Percentiles rank a stretch among this genome's conserved stretches.
Conservation (phyloP, 2,888 invertebrate species). For the Catocala fraxini region DNA sequence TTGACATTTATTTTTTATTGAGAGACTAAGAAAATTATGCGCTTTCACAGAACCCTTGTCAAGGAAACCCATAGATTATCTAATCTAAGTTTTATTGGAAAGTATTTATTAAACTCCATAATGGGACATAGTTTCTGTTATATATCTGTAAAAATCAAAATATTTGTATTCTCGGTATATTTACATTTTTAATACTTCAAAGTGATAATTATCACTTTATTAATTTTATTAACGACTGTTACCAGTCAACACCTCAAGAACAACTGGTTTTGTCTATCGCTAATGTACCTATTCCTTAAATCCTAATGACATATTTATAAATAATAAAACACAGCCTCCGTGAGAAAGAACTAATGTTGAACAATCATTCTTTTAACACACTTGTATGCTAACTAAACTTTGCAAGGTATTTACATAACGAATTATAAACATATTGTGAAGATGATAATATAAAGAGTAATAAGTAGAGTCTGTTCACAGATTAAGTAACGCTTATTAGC, state of each 20-base stretch:
- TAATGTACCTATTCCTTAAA: conserved; percentile 46
- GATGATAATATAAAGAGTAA: conserved; percentile 30
- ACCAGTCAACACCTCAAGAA: conserved; percentile 35
- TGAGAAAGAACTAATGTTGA: conserved; percentile 47
- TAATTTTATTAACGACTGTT: conserved; percentile 18
- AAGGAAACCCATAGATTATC: not conserved
- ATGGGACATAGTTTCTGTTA: not conserved
- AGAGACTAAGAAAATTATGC: conserved; percentile 19
- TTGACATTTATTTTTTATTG: conserved; percentile 37
- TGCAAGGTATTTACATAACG: conserved; percentile 43
- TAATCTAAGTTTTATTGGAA: not conserved
- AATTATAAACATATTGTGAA: conserved; percentile 31
- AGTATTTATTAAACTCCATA: conserved; percentile 2
- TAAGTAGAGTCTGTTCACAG: conserved; percentile 29
- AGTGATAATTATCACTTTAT: conserved; percentile 9
- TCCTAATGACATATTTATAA: conserved; percentile 45
- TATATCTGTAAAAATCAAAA: too few relatives aligned
- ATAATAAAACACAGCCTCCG: conserved; percentile 34
- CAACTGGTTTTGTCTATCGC: conserved; percentile 31
- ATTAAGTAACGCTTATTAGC: conserved; percentile 24
- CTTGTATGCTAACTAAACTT: conserved; percentile 19
- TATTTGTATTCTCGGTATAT: too few relatives aligned
- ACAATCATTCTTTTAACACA: conserved; percentile 12
- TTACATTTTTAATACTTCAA: too few relatives aligned
- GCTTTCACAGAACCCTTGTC: conserved; percentile 9